These are phyloP conservation scores for Drosophila mimica DNA, from an alignment of 2,888 invertebrate species.

Conservation along the genomic window DNA sequence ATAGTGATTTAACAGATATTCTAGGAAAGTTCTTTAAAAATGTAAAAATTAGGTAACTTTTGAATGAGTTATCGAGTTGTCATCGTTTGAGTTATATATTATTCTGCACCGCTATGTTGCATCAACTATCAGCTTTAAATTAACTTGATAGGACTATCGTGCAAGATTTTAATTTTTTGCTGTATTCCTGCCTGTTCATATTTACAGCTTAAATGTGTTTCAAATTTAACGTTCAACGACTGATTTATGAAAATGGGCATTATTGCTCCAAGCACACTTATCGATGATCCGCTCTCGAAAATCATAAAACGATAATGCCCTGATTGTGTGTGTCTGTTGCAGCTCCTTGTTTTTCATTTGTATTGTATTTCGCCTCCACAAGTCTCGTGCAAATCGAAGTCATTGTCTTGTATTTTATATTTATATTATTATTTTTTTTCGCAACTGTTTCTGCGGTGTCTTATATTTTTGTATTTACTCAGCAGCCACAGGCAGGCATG, in stretches of 20 bases:
- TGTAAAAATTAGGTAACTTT: neutral
- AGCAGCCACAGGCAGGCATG: neutral
- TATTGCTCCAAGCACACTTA: neutral
- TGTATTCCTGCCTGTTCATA: neutral
- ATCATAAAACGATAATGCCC: neutral
- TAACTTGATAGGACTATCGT: neutral
- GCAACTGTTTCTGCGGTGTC: neutral
- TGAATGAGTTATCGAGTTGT: neutral
- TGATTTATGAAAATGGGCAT: neutral
- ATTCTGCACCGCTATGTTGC: too few species aligned
- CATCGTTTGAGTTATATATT: neutral
- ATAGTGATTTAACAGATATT: neutral
- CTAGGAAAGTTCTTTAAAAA: neutral
- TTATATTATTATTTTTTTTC: conserved; percentile 1
- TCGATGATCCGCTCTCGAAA: neutral
- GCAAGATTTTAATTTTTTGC: neutral
- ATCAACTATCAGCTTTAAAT: neutral
- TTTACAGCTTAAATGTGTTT: neutral
- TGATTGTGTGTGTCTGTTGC: conserved; percentile 4
- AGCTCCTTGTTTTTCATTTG: conserved; percentile 4
- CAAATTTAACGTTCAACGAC: neutral
- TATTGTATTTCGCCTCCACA: conserved; percentile 17
- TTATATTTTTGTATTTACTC: neutral
- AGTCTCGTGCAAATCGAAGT: conserved; percentile 44
- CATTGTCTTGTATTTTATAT: conserved; percentile 32